Percentiles rank a stretch among this genome's conserved stretches.
These are phyloP conservation scores for Pongo abelii DNA, from an alignment of 2,113 vertebrate species.

Conservation along the genomic window DNA sequence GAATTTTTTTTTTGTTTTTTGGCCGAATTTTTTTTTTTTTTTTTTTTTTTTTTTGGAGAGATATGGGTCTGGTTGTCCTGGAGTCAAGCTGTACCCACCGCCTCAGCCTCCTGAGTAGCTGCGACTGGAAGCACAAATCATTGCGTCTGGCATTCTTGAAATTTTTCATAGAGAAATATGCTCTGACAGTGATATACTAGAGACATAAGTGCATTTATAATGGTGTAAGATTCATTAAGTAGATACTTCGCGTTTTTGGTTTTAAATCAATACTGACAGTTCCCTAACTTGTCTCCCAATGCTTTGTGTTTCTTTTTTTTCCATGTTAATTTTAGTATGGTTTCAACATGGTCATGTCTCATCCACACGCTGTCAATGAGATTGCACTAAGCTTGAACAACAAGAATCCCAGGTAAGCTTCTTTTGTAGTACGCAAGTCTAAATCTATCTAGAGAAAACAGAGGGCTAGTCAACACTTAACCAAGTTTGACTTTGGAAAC, in stretches of 20 bases:
- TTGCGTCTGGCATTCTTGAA: neutral
- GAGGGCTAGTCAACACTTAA: neutral
- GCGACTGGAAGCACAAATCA: neutral
- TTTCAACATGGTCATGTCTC: conserved; percentile 99
- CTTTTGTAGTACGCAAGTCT: neutral
- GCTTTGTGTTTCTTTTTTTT: neutral
- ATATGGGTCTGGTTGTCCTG: too few relatives aligned
- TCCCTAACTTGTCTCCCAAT: neutral
- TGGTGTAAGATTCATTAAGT: neutral
- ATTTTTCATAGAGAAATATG: neutral
- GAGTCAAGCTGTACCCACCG: neutral
- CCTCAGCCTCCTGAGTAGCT: neutral
- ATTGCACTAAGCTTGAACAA: conserved; percentile 98
- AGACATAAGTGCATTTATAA: neutral
- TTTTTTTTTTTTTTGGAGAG: neutral
- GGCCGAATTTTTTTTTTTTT: neutral
- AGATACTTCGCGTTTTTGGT: neutral
- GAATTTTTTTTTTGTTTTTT: neutral
- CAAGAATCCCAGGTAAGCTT: conserved; percentile 94
- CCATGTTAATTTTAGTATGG: conserved; percentile 89
- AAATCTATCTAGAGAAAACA: neutral
- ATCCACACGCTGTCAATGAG: conserved; percentile 97
- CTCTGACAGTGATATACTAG: neutral
- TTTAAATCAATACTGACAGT: neutral
- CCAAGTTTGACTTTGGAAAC: neutral